phyloP scores from a whole-genome alignment of 2,797 vertebrate genomes.

The Caiman crocodilus region DNA sequence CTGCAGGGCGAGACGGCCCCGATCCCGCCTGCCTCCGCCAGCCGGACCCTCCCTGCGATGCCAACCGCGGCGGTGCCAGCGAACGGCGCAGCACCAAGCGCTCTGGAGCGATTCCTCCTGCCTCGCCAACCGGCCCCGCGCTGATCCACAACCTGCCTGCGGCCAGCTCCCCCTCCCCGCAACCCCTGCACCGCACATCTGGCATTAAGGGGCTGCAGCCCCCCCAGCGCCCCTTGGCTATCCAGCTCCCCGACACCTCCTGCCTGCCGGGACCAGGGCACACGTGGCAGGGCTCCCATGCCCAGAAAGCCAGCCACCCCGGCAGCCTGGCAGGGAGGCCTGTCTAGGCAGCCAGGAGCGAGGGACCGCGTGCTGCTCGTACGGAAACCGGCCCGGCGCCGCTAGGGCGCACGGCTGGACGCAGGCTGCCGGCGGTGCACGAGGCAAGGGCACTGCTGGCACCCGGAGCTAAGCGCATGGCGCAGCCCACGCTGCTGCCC shows the following conservation, averaged over 20 bases:
- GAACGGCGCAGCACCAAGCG: accelerated
- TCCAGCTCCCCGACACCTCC: accelerated
- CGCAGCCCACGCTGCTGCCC: too few relatives aligned
- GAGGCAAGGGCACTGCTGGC: too few relatives aligned
- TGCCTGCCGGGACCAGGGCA: accelerated
- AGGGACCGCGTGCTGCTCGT: background rate
- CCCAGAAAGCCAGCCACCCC: background rate
- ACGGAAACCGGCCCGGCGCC: too few relatives aligned
- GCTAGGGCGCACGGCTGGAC: too few relatives aligned
- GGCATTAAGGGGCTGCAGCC: background rate
- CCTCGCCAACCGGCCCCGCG: too few relatives aligned
- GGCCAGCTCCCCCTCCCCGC: accelerated
- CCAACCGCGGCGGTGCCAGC: accelerated
- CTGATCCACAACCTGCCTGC: too few relatives aligned
- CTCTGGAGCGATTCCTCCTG: too few relatives aligned
- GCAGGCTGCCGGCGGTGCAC: too few relatives aligned
- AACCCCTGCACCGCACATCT: accelerated
- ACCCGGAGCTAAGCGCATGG: too few relatives aligned
- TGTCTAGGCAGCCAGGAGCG: accelerated
- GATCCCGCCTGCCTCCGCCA: too few relatives aligned
- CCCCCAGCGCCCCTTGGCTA: background rate
- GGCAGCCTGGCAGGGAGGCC: background rate
- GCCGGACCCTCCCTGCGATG: too few relatives aligned
- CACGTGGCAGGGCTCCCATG: accelerated
- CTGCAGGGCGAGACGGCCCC: background rate